These are phyloP conservation scores for Notolabrus celidotus DNA, from an alignment of 2,797 vertebrate genomes.

Conservation along the genomic window DNA sequence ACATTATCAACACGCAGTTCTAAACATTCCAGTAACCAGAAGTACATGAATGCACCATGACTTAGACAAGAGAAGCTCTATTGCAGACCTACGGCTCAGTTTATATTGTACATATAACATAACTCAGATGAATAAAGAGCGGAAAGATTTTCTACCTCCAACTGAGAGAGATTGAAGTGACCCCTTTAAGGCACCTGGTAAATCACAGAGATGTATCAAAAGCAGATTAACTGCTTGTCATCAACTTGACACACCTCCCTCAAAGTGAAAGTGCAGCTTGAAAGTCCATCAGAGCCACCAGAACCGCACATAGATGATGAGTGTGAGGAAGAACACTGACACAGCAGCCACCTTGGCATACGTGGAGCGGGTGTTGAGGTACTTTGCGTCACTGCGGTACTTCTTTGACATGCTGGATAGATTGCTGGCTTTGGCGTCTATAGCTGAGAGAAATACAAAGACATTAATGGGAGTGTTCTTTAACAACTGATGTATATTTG, in stretches of 20 bases:
- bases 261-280: constrained; percentile 8
- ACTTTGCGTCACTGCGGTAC: constrained; percentile 94
- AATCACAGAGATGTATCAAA: constrained; percentile 16
- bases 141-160: constrained; percentile 1
- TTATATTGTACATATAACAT: not conserved
- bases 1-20: constrained; percentile 14
- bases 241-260: not conserved
- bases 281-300: constrained; percentile 92
- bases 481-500: no score
- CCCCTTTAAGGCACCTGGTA: constrained; percentile 43
- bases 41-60: not conserved
- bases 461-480: not conserved
- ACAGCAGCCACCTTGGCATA: constrained; percentile 93
- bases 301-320: constrained; percentile 93
- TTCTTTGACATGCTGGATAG: constrained; percentile 93
- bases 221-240: constrained; percentile 2
- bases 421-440: constrained; percentile 94
- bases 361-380: constrained; percentile 94
- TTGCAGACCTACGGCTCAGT: constrained; percentile 29
- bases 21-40: constrained; percentile 20
- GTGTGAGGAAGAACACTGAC: constrained; percentile 91
- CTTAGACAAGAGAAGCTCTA: not conserved
- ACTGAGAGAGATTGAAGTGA: not conserved
- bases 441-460: constrained; percentile 77
- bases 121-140: constrained; percentile 8